These are phyloP conservation scores for Psilanteris sp. DNA, from an alignment of 1,140 invertebrate species.

Conservation along the genomic window DNA sequence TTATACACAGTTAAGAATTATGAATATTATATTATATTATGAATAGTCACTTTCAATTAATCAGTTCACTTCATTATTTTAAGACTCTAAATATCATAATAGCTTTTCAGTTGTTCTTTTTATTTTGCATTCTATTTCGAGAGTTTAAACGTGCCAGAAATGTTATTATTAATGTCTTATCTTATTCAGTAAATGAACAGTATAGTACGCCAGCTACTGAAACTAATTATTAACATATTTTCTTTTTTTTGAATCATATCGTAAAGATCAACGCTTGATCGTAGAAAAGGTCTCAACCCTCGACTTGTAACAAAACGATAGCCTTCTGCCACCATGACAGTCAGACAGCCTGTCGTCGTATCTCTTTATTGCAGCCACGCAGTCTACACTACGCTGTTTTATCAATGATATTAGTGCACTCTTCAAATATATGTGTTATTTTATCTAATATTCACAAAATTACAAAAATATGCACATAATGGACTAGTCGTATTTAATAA, in stretches of 20 bases:
- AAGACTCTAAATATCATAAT: too few relatives aligned
- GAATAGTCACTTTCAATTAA: too few relatives aligned
- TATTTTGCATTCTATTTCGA: too few relatives aligned
- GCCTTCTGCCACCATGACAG: slow-evolving; percentile 62
- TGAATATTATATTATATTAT: too few relatives aligned
- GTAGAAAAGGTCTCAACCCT: slow-evolving; percentile 66
- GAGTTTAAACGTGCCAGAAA: neutral
- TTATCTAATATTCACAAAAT: too few relatives aligned
- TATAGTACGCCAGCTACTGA: slow-evolving; percentile 9
- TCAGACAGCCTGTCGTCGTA: slow-evolving; percentile 54
- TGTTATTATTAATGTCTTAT: slow-evolving; percentile 6
- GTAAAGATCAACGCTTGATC: slow-evolving; percentile 50
- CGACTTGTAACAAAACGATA: slow-evolving; percentile 62
- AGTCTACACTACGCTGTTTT: slow-evolving; percentile 59
- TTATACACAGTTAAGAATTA: too few relatives aligned
- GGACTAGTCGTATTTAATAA: too few relatives aligned
- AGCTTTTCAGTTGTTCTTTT: too few relatives aligned
- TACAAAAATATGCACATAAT: too few relatives aligned
- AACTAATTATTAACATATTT: too few relatives aligned
- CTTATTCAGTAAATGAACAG: slow-evolving; percentile 2
- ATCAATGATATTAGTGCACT: slow-evolving; percentile 35
- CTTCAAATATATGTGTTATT: too few relatives aligned
- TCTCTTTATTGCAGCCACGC: slow-evolving; percentile 68
- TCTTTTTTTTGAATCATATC: slow-evolving; percentile 49
- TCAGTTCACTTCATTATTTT: too few relatives aligned